Evolutionary conservation across 2,113 vertebrate species (phyloP), one percentile per base, ranked within the genome.

Genomic region (Helogale parvula): DNA sequence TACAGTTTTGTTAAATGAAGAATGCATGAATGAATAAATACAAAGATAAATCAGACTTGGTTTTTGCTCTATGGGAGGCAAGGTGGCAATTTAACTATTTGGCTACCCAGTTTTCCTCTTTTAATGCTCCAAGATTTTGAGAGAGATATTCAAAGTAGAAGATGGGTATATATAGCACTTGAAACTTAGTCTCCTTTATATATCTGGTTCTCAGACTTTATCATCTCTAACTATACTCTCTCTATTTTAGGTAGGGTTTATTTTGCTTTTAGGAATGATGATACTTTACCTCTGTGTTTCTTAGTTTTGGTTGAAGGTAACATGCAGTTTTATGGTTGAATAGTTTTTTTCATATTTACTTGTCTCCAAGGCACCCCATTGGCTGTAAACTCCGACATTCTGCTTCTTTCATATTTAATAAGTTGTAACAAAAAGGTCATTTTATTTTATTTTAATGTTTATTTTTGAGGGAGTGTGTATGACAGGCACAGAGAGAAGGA

Each of bases 201-300:
- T 93, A 86, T 92, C 41, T 92, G 9, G 15, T 94, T 93, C 66
- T 80, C n/a, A 90, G 25, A 54, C 76, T 87, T 74, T 15, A 13
- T 95, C 33, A 66, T 93, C 29, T 60, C 50, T 88, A 83, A 68
- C 52, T 79, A 23, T 91, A 57, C 5, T 41, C 72, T 74, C 21
- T 50, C 16, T 93, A 23, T 93, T 94, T 91, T 80, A 72, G 23
- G 50, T 60, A 76, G 81, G 17, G 57, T 88, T 97, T 96, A 88
- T 85, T 95, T 97, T 94, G 31, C 19, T 45, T 31, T 15, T 90
- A 66, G 74, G 45, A 95, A 71, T 60, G 33, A 33, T 66, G 25
- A 0, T 79, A 63, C 35, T 65, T 91, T 79, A 63, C 35, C 54
- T 91, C 1, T 8, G 1, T 88, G 8, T n/a, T 77, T 52, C 12